Conservation (phyloP, 2,888 invertebrate genomes). For the Himalopsyche anomala region DNA sequence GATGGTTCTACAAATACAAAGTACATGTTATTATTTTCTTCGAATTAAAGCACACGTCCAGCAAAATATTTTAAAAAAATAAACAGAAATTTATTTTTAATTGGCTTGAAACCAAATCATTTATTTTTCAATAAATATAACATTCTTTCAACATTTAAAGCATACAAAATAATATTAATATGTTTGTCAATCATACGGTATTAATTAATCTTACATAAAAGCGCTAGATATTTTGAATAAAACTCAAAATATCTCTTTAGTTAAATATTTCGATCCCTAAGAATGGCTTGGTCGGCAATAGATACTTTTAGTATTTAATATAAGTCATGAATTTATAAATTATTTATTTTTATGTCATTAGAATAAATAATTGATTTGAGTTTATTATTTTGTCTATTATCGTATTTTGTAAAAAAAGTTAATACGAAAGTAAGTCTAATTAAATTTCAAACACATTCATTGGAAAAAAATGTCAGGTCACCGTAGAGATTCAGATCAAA, state of each 20-base stretch:
- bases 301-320: too few relatives aligned
- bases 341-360: too few relatives aligned
- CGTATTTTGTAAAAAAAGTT: too few relatives aligned
- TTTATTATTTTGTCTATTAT: too few relatives aligned
- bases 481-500: background rate
- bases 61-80: background rate
- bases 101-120: slow-evolving; percentile 13
- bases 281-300: slow-evolving; percentile 12
- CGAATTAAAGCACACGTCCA: background rate
- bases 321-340: too few relatives aligned
- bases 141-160: slow-evolving; percentile 31
- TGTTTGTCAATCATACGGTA: slow-evolving; percentile 15
- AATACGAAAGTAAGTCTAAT: background rate
- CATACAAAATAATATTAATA: slow-evolving; percentile 33
- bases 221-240: slow-evolving; percentile 27
- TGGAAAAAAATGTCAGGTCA: slow-evolving; percentile 16
- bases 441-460: slow-evolving; percentile 27
- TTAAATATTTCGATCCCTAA: slow-evolving; percentile 4
- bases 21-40: too few relatives aligned
- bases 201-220: background rate
- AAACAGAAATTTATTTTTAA: background rate
- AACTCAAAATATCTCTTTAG: background rate
- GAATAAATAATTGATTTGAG: too few relatives aligned
- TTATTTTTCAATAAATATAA: slow-evolving; percentile 38
- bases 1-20: too few relatives aligned